Base-by-base conservation (phyloP, 2,888 invertebrate genomes). In the Meteorus colon region DNA sequence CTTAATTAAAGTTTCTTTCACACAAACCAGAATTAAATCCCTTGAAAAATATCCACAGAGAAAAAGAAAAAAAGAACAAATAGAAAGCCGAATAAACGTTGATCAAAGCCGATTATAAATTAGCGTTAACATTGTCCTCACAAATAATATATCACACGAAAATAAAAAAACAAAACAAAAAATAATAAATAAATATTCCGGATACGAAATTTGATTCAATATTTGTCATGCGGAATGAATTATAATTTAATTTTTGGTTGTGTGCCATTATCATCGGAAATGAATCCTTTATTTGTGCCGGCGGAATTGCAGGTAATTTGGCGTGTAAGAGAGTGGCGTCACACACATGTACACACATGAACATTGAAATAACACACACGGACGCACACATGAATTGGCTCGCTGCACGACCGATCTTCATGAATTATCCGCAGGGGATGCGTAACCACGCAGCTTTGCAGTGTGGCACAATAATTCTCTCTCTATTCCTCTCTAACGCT, bases 341-440 rank as follows among this genome's bases (percentile, higher is more conserved):
- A 65, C 37, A 65, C 37, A 63, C 31, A 45, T 65, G n/a, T 37
- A 34, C 65, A 65, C 65, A 65, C 10, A 19, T 4, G 34, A 5
- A 19, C 34, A 65, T 8, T 19, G 31, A 59, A 75, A 77, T 74
- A 72, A 75, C 76, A 65, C 65, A 37, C 65, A 65, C 24, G 41
- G 24, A 34, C 69, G 55, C 63, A 72, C 59, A 72, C 70, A 60
- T 67, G 29, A 59, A 37, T 12, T 76, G 19, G 55, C 73, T 70
- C 60, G 65, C 59, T 19, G 51, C 62, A 34, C 66, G 45, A 29
- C 37, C 71, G 29, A 70, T n/a, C 62, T 68, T 66, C 67, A 63
- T 51, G 60, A 72, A 72, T 72, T 72, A 72, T 72, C 72, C 45
- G 63, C 72, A 63, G 62, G 72, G 63, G 72, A 63, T 63, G 72